Base-by-base conservation (phyloP, 2,113 vertebrate species). In the Rhabdomys dilectus region DNA sequence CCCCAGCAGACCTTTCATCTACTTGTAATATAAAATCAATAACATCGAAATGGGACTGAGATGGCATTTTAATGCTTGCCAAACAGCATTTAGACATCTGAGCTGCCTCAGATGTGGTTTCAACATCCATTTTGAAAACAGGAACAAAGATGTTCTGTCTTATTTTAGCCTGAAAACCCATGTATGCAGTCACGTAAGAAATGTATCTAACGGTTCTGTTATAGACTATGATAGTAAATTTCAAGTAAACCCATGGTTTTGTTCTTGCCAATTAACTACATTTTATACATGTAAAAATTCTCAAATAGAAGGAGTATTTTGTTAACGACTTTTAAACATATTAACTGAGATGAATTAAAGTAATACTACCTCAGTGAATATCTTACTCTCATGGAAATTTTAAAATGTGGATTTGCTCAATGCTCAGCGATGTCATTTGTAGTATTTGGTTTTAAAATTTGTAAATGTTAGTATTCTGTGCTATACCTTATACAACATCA, bases 11-110 rank as follows among this genome's bases (percentile, higher is more conserved):
- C 51, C 81, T 97, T 98, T 97, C 95, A 97, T 98, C 98, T 98
- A 91, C 96, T 98, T 98, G 95, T 98, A 98, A 98, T 98, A 97
- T 98, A 95, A 98, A 98, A 98, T 98, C 98, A 97, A 97, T 98
- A 98, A 97, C 93, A 92, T 90, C 91, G 91, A 98, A 98, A 97
- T 93, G 98, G 95, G 85, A 94, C 89, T 75, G 94, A 98, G 96
- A 98, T 98, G 96, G 95, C 96, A 98, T 98, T 98, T 98, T 98
- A 98, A 97, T 98, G 97, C 97, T 98, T 98, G 66, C 89, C 93
- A 97, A 96, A 93, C 89, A 98, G 29, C 95, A 97, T 97, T 97
- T 97, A 96, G 66, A 94, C 86, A 98, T 97, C 82, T 95, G 92
- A 93, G 56, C 62, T 98, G 51, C 75, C 96, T 98, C 96, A 97